These are phyloP conservation scores for Egretta garzetta DNA, from an alignment of 2,113 vertebrate genomes.

Conservation along the genomic window DNA sequence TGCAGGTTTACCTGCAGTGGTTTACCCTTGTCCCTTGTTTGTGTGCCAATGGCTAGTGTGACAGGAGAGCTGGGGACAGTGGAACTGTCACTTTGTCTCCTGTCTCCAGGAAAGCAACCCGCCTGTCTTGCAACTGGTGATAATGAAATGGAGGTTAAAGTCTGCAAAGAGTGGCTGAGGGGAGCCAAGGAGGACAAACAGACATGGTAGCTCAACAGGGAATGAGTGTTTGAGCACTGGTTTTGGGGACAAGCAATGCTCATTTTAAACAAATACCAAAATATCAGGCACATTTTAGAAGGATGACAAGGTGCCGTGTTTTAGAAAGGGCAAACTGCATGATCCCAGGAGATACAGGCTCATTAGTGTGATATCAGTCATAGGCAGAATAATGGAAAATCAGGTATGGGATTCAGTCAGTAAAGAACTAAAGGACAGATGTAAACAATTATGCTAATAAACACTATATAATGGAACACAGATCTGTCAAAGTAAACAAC, in stretches of 20 bases:
- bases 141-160: background rate
- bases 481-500: background rate
- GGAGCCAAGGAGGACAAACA: background rate
- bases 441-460: background rate
- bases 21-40: rapidly evolving
- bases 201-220: background rate
- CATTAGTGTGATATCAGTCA: background rate
- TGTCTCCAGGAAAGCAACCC: background rate
- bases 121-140: background rate
- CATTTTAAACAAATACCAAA: background rate
- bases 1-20: background rate
- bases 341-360: background rate
- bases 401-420: background rate
- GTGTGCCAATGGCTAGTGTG: rapidly evolving
- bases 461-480: background rate
- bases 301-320: background rate
- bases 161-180: background rate
- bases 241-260: background rate
- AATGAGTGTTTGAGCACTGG: background rate
- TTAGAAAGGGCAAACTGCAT: background rate
- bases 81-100: background rate
- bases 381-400: background rate
- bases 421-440: background rate
- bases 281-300: background rate
- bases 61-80: background rate